These are phyloP conservation scores for Sorex fumeus DNA, from an alignment of 2,113 vertebrate genomes.

Conservation along the genomic window DNA sequence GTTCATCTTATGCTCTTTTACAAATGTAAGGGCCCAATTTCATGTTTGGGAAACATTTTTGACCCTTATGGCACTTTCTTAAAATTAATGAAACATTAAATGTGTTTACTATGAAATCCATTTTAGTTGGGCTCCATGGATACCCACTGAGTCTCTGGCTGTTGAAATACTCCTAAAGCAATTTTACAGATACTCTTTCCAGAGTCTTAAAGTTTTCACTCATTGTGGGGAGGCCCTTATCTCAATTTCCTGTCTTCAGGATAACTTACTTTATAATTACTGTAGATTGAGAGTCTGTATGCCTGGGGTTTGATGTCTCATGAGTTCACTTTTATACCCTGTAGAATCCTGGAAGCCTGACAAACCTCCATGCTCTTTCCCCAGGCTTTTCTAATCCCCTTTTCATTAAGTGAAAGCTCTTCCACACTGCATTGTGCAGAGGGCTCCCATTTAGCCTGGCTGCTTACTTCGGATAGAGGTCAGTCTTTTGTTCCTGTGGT, in stretches of 20 bases:
- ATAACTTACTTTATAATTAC: background rate
- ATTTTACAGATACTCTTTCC: background rate
- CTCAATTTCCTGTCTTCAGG: background rate
- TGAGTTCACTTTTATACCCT: background rate
- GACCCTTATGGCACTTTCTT: background rate
- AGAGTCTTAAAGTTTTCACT: background rate
- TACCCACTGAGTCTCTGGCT: background rate
- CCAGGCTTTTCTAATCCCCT: constrained; percentile 27
- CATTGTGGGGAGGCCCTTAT: background rate
- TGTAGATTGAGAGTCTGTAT: background rate
- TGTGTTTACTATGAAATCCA: background rate
- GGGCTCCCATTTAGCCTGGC: background rate
- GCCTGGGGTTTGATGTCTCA: background rate
- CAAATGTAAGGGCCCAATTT: background rate
- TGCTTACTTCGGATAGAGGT: background rate
- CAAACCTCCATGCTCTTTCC: background rate
- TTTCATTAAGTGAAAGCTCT: background rate
- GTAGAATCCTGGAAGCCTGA: background rate
- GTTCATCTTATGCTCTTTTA: constrained; percentile 23
- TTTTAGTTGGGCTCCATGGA: background rate
- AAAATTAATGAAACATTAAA: background rate
- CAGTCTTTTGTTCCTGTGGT: background rate
- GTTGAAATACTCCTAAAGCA: constrained; percentile 29
- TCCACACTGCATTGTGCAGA: background rate
- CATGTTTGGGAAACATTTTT: background rate